These are phyloP conservation scores for Probaryconus sp. DNA, from an alignment of 1,140 invertebrate species.

Conservation along the genomic window DNA sequence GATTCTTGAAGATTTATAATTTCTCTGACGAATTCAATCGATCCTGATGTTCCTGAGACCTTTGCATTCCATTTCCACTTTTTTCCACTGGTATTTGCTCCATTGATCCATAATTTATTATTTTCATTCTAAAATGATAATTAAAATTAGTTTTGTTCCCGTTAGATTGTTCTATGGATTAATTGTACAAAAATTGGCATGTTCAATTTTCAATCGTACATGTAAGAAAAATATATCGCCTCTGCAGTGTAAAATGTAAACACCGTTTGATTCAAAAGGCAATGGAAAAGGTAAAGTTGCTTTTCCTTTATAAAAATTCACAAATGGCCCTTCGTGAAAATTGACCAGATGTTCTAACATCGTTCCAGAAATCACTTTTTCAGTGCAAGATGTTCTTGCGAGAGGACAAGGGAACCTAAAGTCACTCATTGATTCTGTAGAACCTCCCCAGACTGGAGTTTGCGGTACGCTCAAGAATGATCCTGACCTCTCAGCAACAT, in stretches of 20 bases:
- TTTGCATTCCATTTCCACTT: constrained; percentile 68
- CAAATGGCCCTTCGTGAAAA: constrained; percentile 64
- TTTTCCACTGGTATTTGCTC: constrained; percentile 44
- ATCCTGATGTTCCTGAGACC: constrained; percentile 52
- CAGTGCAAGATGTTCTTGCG: constrained; percentile 55
- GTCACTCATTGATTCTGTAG: constrained; percentile 68
- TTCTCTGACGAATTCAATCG: constrained; percentile 62
- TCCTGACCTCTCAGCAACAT: constrained; percentile 18
- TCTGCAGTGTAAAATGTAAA: constrained; percentile 68
- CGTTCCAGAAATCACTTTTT: constrained; percentile 55
- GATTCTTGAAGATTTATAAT: constrained; percentile 65
- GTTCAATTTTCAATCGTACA: constrained; percentile 55
- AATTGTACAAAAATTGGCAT: background rate
- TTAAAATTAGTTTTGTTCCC: constrained; percentile 10
- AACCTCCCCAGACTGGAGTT: constrained; percentile 70
- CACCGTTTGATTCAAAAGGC: constrained; percentile 63
- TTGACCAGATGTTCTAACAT: constrained; percentile 68
- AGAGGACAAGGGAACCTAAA: constrained; percentile 67
- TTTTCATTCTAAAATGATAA: constrained; percentile 65
- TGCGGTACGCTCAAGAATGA: constrained; percentile 59
- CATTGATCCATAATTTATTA: constrained; percentile 67
- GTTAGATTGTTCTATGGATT: constrained; percentile 1
- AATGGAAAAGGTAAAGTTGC: constrained; percentile 66
- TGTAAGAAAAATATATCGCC: constrained; percentile 71
- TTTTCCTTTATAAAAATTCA: constrained; percentile 68